phyloP scores from a whole-genome alignment of 2,797 vertebrate species.

The Argentina silus region DNA sequence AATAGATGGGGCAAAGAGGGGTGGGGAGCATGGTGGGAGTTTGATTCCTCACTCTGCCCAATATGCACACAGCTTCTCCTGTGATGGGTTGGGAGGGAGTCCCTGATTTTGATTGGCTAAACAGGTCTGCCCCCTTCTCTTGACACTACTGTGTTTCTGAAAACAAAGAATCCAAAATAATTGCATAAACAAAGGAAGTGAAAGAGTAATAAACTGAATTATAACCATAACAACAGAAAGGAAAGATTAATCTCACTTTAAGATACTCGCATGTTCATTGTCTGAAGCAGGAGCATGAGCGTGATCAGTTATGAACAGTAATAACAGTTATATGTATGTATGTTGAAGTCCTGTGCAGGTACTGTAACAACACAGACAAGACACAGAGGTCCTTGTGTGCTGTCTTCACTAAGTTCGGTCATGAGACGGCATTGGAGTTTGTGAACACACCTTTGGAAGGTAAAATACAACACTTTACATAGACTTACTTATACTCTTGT shows the following conservation, averaged over 20 bases:
- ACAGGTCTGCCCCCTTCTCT: slow-evolving; percentile 53
- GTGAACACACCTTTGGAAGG: slow-evolving; percentile 72
- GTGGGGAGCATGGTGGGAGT: slow-evolving; percentile 57
- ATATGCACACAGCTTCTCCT: slow-evolving; percentile 65
- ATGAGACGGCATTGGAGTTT: slow-evolving; percentile 59
- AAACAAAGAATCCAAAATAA: slow-evolving; percentile 60
- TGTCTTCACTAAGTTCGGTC: slow-evolving; percentile 50
- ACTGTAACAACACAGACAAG: slow-evolving; percentile 50
- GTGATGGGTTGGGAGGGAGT: slow-evolving; percentile 57
- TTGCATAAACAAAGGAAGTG: slow-evolving; percentile 43
- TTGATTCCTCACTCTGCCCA: slow-evolving; percentile 70
- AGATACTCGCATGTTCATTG: slow-evolving; percentile 24
- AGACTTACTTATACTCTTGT: slow-evolving; percentile 62
- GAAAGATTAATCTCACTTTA: slow-evolving; percentile 37
- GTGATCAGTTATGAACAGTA: slow-evolving; percentile 42
- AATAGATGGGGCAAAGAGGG: slow-evolving; percentile 49
- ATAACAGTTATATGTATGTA: slow-evolving; percentile 6
- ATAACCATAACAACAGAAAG: slow-evolving; percentile 48
- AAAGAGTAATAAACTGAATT: slow-evolving; percentile 52
- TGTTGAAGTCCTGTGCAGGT: slow-evolving; percentile 27
- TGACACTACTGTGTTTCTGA: slow-evolving; percentile 57
- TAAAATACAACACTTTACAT: slow-evolving; percentile 73
- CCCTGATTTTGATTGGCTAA: slow-evolving; percentile 66
- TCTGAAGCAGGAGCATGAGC: slow-evolving; percentile 37
- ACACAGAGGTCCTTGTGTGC: slow-evolving; percentile 32